Base-by-base conservation (phyloP, 2,888 invertebrate species). In the Brachycybe producta region DNA sequence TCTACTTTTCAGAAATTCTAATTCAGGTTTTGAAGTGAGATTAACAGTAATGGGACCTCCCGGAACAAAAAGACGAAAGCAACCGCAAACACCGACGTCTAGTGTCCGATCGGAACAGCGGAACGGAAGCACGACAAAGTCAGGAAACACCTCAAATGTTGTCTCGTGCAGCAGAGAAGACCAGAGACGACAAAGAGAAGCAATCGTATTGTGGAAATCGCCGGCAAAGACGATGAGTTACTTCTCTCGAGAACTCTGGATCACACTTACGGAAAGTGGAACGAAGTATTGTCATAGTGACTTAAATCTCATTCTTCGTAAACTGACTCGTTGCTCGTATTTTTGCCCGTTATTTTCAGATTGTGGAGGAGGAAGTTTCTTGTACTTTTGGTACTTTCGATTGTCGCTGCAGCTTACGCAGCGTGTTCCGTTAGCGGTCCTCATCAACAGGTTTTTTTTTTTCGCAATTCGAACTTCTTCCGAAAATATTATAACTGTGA, bases 221-320 rank as follows among this genome's bases (percentile, higher is more conserved):
- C 90, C 91, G 7, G 59, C 87, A 54, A 75, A 73, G 61, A 88
- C 88, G 2, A 62, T 84, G 53, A 79, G 83, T 64, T 90, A 84
- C 70, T 86, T 83, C 70, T 67, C 75, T 61, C 75, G 76, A 62
- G 88, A 91, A 73, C 70, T 81, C 57, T 68, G 75, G 52, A 73
- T 77, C 62, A 71, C 84, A 60, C 67, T 76, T 60, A 73, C 70
- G 57, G 73, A 71, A 45, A 75, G 75, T 64, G 72, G 73, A 57
- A 67, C 65, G 63, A 75, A 75, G 79, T 79, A 64, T 70, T 70
- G 63, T 5, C 61, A 41, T 17, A 38, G 38, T 38, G 11, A 38
- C 38, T 13, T 7, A 38, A 11, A 38, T 38, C 7, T 17, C 7
- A n/a, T 17, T 32, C 11, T 32, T 32, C 32, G 11, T 30, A 38